Conservation (phyloP, 2,797 vertebrate species). For the Uromys caudimaculatus region DNA sequence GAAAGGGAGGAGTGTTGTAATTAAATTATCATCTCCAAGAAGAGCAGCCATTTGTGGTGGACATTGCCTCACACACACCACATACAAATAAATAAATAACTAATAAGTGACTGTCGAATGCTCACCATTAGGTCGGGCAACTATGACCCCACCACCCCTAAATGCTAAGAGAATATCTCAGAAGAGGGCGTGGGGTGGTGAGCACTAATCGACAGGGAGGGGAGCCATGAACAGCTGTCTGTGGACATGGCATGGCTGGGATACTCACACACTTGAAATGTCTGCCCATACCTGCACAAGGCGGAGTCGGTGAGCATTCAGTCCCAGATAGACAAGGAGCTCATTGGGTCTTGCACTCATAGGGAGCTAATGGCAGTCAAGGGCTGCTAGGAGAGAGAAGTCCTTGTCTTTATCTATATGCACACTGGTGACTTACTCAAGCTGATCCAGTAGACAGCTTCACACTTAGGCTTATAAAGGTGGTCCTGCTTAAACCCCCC, state of each 20-base stretch:
- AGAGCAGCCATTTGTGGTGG: too few species aligned
- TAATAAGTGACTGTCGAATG: background rate
- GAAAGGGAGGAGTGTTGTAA: background rate
- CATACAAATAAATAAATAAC: background rate
- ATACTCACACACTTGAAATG: background rate
- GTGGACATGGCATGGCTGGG: background rate
- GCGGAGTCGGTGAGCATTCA: background rate
- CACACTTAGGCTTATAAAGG: background rate
- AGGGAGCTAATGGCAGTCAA: background rate
- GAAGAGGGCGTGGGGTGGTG: background rate
- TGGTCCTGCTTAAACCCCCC: background rate
- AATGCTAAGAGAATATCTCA: background rate
- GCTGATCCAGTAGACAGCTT: too few species aligned
- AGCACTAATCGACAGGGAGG: background rate
- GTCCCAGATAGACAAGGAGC: background rate
- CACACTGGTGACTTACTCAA: background rate
- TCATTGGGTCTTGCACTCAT: background rate
- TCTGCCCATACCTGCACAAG: background rate
- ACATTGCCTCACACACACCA: background rate
- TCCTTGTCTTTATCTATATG: too few species aligned
- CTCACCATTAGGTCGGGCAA: background rate
- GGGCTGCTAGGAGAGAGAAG: background rate
- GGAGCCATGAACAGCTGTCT: background rate
- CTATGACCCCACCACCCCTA: too few species aligned
- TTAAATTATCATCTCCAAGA: background rate